Conservation (phyloP, 2,888 invertebrate genomes). For the Antheraea assamensis region DNA sequence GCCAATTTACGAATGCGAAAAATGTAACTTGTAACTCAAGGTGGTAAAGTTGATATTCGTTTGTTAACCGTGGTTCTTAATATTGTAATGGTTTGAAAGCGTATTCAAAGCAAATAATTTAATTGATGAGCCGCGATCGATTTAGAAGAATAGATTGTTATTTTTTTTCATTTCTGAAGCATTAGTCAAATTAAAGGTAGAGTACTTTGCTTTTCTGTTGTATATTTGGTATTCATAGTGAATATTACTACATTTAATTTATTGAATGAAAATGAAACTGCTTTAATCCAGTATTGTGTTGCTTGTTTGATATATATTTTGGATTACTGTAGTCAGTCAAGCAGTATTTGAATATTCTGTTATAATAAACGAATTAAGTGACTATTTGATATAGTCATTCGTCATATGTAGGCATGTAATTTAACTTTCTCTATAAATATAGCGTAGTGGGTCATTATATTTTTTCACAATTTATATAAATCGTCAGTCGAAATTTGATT, state of each 20-base stretch:
- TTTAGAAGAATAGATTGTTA: conserved; percentile 71
- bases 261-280: neutral
- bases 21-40: conserved; percentile 26
- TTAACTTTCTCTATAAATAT: too few relatives aligned
- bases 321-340: neutral
- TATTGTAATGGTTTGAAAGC: conserved; percentile 37
- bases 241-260: neutral
- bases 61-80: neutral
- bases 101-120: conserved; percentile 72
- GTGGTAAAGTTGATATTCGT: conserved; percentile 27
- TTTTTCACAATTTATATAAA: too few relatives aligned
- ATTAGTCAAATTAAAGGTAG: neutral
- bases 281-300: neutral
- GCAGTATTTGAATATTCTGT: neutral
- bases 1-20: conserved; percentile 15
- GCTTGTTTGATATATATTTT: neutral
- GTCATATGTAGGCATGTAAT: too few relatives aligned
- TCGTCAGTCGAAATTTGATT: too few relatives aligned
- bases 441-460: too few relatives aligned
- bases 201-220: neutral
- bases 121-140: conserved; percentile 80
- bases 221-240: neutral
- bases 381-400: neutral
- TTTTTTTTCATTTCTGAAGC: neutral
- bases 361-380: neutral